Evolutionary conservation across 37 sponge, comb jelly and placozoan genomes (phyloP), one percentile per base, ranked within the genome.

Genomic region (Halichondria panicea): DNA sequence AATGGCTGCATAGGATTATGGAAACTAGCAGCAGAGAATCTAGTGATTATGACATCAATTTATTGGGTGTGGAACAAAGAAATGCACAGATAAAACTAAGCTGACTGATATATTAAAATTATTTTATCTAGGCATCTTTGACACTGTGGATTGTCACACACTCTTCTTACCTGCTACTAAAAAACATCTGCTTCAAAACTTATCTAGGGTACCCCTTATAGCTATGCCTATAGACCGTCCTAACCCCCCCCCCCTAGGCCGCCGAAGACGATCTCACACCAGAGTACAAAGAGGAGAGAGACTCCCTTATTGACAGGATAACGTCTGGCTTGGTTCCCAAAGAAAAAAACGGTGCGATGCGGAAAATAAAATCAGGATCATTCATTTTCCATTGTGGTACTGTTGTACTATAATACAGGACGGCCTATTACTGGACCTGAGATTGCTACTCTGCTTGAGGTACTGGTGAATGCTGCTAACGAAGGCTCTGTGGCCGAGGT

Each of bases 401-500:
- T 39, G 2, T 3, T 7, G 18, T 43, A 11, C 2, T 34, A 2
- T 41, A 33, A 24, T 36, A 18, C 32, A 90, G 91, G 91, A 19
- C 42, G 61, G 7, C 86, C 93, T 4, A 93, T 93, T 43, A 70
- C 82, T 60, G 96, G 96, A 5, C 83, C 92, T 7, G 92, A 95
- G 75, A 62, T 95, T 53, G 96, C 96, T 4, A 67, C 92, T 31
- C 84, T 95, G 28, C 53, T 95, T 66, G 79, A 81, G 71, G 56
- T 95, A 25, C 80, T 95, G 22, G 96, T 95, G 11, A 66, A 66
- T 8, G 96, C 96, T n/a, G 92, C 96, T 48, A 95, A 95, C 82
- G 87, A 88, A 71, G 96, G 96, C 9, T 87, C 87, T 18, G 55
- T 95, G 43, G 89, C 96, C 46, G 89, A 88, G 80, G 87, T 94